Evolutionary conservation across 2,888 invertebrate genomes (phyloP), one percentile per base, ranked within the genome.

Genomic region (Drosophila subsilvestris): DNA sequence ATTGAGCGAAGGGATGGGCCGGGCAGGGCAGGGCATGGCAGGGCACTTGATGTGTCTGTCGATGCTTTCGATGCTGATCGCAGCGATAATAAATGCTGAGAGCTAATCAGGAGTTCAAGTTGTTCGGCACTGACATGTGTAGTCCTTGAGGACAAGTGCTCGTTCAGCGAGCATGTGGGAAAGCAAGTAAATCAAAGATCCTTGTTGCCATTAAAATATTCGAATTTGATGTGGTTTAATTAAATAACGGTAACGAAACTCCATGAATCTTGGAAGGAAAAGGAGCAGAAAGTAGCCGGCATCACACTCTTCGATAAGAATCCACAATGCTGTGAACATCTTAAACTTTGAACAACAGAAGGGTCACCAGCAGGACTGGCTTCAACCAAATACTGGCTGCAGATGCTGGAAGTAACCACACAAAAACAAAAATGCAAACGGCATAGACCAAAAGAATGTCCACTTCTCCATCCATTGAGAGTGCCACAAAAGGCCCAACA

Each of bases 101-200:
- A 65, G 70, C 80, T 75, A 80, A 83, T 80, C 75, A 63, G 55
- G 51, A 76, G 78, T 70, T 80, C 74, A 76, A 80, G 68, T 69
- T 62, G 50, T 37, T 56, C 44, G 51, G 53, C 29, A 6, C 32
- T 48, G 55, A 73, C 71, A 63, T 70, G 70, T 68, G 68, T 68
- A 68, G 70, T 70, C 71, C 60, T 70, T 47, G 44, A 78, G 59
- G 49, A 68, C 80, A 74, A 79, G 83, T 79, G 80, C 18, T 20
- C 44, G 14, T 43, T 47, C 25, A 63, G 45, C 22, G 48, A 42
- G 37, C 17, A 29, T 48, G 50, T 50, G 50, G 22, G 27, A 50
- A 57, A 43, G 37, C 14, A n/a, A 20, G 17, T 37, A 37, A 9
- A 6, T 27, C 6, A 6, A 6, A 37, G 14, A 37, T 37, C 37